These are phyloP conservation scores for Seriola dumerili DNA, from an alignment of 2,113 vertebrate species.

Conservation along the genomic window DNA sequence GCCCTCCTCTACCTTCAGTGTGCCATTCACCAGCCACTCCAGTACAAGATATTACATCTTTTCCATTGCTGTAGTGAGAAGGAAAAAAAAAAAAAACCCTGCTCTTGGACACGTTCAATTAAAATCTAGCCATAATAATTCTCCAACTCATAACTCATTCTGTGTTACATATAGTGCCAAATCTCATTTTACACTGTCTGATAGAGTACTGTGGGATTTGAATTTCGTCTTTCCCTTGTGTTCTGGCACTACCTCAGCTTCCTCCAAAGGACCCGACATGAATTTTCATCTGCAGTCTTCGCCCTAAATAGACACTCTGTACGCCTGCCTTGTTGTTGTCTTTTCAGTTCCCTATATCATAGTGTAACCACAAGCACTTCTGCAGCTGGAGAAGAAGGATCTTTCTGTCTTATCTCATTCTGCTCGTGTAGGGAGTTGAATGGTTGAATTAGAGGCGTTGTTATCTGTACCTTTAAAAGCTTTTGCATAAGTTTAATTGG, in stretches of 20 bases:
- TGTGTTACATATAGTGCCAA: slow-evolving; percentile 64
- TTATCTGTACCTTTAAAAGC: slow-evolving; percentile 56
- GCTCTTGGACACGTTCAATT: slow-evolving; percentile 58
- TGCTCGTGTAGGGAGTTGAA: slow-evolving; percentile 47
- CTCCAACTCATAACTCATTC: slow-evolving; percentile 54
- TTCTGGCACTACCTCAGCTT: slow-evolving; percentile 59
- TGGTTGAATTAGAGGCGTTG: slow-evolving; percentile 44
- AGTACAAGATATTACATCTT: slow-evolving; percentile 44
- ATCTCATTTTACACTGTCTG: slow-evolving; percentile 69
- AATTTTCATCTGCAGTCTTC: slow-evolving; percentile 69
- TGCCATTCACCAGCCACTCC: slow-evolving; percentile 6
- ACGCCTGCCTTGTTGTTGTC: slow-evolving; percentile 51
- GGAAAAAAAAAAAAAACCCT: slow-evolving; percentile 2
- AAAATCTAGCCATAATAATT: slow-evolving; percentile 48
- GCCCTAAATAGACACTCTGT: slow-evolving; percentile 66
- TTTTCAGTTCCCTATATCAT: slow-evolving; percentile 37
- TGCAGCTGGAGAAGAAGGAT: slow-evolving; percentile 29
- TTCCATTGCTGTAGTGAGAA: slow-evolving; percentile 31
- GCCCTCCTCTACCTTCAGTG: slow-evolving; percentile 22
- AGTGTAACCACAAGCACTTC: slow-evolving; percentile 51
- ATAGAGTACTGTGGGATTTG: slow-evolving; percentile 59
- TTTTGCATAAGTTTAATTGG: slow-evolving; percentile 47
- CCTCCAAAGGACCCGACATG: slow-evolving; percentile 55
- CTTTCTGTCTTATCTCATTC: slow-evolving; percentile 43
- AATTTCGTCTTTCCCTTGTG: slow-evolving; percentile 55